These are phyloP conservation scores for Ameiurus melas DNA, from an alignment of 2,113 vertebrate genomes.

Conservation along the genomic window DNA sequence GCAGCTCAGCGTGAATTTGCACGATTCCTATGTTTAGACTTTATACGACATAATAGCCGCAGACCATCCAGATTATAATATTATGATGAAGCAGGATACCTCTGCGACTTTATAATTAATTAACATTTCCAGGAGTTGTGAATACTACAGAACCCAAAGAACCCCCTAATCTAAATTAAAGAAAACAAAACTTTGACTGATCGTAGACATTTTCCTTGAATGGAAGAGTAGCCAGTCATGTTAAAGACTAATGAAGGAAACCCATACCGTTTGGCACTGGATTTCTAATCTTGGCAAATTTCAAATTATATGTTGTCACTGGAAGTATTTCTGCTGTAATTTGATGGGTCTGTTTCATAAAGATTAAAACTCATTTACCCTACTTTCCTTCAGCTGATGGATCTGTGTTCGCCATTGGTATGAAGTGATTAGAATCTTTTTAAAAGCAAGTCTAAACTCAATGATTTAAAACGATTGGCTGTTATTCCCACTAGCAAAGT, in stretches of 20 bases:
- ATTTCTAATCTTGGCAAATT: slow-evolving; percentile 86
- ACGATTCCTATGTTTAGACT: not conserved
- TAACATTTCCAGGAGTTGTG: not conserved
- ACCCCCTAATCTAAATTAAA: slow-evolving; percentile 37
- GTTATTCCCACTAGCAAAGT: not conserved
- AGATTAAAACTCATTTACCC: slow-evolving; percentile 67
- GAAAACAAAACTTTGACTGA: slow-evolving; percentile 33
- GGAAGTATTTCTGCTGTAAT: slow-evolving; percentile 89
- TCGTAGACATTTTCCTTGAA: slow-evolving; percentile 86
- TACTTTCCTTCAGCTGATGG: not conserved
- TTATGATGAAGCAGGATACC: not conserved
- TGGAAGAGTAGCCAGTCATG: slow-evolving; percentile 86
- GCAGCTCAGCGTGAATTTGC: not conserved
- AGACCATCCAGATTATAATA: not conserved
- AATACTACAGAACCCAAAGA: not conserved
- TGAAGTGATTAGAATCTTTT: not conserved
- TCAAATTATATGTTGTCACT: slow-evolving; percentile 93
- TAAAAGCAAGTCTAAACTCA: not conserved
- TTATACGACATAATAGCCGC: not conserved
- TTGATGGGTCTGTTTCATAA: slow-evolving; percentile 88
- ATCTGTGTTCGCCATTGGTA: not conserved
- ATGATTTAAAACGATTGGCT: not conserved
- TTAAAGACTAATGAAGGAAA: slow-evolving; percentile 82
- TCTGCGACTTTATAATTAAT: slow-evolving; percentile 24
- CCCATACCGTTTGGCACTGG: slow-evolving; percentile 70